These are phyloP conservation scores for Archivesica marissinica DNA, from an alignment of 1,140 invertebrate species.

Conservation along the genomic window DNA sequence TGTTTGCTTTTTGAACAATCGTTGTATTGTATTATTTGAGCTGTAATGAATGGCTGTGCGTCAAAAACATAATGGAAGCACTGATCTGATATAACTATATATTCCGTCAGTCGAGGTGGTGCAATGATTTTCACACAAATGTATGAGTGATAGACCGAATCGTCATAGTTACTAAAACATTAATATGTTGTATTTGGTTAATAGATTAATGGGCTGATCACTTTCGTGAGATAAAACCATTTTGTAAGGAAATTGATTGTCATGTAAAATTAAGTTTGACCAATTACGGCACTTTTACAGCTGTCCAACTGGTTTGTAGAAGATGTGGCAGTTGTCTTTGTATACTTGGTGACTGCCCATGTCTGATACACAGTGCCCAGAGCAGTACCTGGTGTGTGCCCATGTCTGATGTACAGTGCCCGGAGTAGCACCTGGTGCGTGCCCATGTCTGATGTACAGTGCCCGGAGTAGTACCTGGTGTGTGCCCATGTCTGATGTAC, in stretches of 20 bases:
- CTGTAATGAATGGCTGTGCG: not conserved
- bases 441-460: no score
- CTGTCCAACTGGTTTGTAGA: no score
- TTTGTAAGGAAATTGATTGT: constrained; percentile 4
- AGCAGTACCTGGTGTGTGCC: no score
- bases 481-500: no score
- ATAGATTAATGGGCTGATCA: not conserved
- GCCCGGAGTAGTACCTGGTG: no score
- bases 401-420: no score
- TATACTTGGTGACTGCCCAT: no score
- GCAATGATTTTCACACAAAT: not conserved
- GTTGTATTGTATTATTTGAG: not conserved
- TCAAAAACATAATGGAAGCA: not conserved
- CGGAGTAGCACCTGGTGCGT: no score
- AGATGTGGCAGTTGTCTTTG: no score
- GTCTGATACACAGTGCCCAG: no score
- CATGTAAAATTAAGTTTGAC: not conserved
- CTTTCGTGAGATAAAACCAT: not conserved
- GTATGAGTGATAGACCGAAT: not conserved
- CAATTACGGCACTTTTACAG: not conserved
- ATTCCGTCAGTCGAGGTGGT: not conserved
- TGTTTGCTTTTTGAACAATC: constrained; percentile 10
- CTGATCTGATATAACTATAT: not conserved
- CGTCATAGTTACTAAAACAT: constrained; percentile 13
- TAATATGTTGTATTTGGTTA: not conserved